A percentile compares a stretch with the other conserved stretches of the same genome.
These are phyloP conservation scores for Myotis brandtii DNA, from an alignment of 2,113 vertebrate species.

Conservation along the genomic window DNA sequence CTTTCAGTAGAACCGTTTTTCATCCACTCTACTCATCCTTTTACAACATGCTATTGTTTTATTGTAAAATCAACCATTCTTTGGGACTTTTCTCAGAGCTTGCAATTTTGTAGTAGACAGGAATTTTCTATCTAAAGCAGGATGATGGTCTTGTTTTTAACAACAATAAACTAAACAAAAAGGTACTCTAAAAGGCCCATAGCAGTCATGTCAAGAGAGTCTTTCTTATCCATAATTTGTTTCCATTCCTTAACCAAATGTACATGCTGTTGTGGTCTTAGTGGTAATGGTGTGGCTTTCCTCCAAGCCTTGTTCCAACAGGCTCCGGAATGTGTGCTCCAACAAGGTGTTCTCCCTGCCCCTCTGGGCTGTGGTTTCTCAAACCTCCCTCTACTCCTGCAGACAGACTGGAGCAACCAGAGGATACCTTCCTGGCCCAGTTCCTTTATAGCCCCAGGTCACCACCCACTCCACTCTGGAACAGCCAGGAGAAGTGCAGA, in stretches of 20 bases:
- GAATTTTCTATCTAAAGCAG: neutral
- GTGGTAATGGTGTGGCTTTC: rapidly evolving
- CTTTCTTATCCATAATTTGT: neutral
- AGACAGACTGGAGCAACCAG: neutral
- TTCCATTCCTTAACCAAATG: neutral
- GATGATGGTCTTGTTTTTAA: neutral
- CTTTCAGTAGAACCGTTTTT: neutral
- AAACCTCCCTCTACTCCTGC: neutral
- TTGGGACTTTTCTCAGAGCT: neutral
- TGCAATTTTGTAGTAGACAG: neutral
- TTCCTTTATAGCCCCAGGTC: neutral
- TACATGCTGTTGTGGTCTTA: rapidly evolving
- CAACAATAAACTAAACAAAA: neutral
- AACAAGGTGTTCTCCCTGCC: too few relatives aligned
- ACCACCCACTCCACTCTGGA: neutral
- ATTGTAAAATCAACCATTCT: neutral
- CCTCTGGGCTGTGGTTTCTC: neutral
- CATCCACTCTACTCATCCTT: neutral
- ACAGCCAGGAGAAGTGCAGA: neutral
- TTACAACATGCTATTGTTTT: neutral
- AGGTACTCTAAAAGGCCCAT: neutral
- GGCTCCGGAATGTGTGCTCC: too few relatives aligned
- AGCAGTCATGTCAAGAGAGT: neutral
- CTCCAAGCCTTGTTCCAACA: neutral
- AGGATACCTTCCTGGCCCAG: neutral